These are phyloP conservation scores for Xenopus borealis DNA, from an alignment of 2,113 vertebrate genomes.

Conservation along the genomic window DNA sequence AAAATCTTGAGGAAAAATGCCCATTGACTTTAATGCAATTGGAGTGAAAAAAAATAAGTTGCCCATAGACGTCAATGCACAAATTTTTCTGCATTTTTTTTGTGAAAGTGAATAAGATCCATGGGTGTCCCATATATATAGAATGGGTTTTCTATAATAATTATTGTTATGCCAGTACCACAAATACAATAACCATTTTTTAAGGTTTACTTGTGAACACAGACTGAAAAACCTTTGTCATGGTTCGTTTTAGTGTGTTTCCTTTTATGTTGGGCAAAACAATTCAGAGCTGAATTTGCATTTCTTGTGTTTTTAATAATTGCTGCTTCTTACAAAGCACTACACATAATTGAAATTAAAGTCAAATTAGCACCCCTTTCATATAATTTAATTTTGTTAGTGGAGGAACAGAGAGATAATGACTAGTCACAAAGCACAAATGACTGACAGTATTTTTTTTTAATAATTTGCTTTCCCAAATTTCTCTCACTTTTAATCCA, in stretches of 20 bases:
- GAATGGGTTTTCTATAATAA: too few species aligned
- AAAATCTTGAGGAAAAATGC: too few species aligned
- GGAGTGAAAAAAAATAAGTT: too few species aligned
- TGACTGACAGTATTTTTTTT: slow-evolving; percentile 41
- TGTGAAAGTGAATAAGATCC: too few species aligned
- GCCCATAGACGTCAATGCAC: too few species aligned
- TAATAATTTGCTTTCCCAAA: slow-evolving; percentile 34
- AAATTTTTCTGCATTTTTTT: too few species aligned
- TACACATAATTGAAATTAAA: slow-evolving; percentile 45
- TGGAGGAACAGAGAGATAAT: slow-evolving; percentile 44
- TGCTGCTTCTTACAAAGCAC: slow-evolving; percentile 43
- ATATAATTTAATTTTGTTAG: slow-evolving; percentile 46
- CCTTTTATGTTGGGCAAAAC: slow-evolving; percentile 39
- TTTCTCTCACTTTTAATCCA: slow-evolving; percentile 38
- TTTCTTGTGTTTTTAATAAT: slow-evolving; percentile 44
- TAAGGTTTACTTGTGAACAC: not conserved
- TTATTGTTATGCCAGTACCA: too few species aligned
- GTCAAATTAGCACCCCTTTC: slow-evolving; percentile 44
- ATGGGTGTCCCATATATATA: too few species aligned
- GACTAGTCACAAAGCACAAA: slow-evolving; percentile 42
- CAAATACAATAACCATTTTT: too few species aligned
- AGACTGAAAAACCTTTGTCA: slow-evolving; percentile 29
- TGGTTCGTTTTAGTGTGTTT: slow-evolving; percentile 1
- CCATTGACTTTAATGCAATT: too few species aligned
- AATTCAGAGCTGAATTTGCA: slow-evolving; percentile 38